Evolutionary conservation across 2,113 vertebrate genomes (phyloP).

Genomic region (Protobothrops mucrosquamatus): DNA sequence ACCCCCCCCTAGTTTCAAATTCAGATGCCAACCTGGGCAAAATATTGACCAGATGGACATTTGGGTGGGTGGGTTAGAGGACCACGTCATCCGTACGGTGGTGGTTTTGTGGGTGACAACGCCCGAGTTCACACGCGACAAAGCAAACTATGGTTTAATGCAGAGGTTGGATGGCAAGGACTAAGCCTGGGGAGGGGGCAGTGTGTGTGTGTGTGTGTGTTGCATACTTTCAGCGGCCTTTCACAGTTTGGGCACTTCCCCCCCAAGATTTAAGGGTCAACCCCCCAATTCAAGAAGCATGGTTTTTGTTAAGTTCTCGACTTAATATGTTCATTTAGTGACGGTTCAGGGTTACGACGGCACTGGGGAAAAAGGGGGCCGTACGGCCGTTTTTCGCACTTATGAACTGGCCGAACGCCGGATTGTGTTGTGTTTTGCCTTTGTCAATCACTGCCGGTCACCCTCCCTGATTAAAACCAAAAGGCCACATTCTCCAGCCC

Average conservation of each 20-base stretch:
- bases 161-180: background rate
- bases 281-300: background rate
- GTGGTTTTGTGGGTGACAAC: background rate
- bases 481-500: no score
- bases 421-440: no score
- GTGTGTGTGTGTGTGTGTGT: background rate
- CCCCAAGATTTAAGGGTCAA: background rate
- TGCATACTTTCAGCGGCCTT: background rate
- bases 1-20: background rate
- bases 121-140: background rate
- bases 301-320: no score
- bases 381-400: no score
- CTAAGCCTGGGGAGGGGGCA: fast-evolving
- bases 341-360: no score
- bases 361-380: no score
- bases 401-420: no score
- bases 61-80: background rate
- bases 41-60: background rate
- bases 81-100: background rate
- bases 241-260: background rate
- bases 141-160: background rate
- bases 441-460: no score
- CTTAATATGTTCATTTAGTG: no score
- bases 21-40: background rate
- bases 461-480: no score